phyloP scores from a whole-genome alignment of 2,113 vertebrate genomes.

The Ophiodon elongatus region DNA sequence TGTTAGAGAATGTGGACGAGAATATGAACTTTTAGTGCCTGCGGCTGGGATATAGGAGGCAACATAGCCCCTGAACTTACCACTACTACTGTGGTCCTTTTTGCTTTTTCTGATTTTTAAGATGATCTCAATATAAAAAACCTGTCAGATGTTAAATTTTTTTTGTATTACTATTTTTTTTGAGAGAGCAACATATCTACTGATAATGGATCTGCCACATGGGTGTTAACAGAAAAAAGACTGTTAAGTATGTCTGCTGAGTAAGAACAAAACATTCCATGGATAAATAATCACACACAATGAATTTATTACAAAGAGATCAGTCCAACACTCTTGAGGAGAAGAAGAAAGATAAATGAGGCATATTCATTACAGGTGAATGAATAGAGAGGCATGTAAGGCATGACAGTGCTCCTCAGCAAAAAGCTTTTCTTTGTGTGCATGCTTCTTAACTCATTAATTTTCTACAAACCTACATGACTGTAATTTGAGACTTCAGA shows the following conservation, averaged over 20 bases:
- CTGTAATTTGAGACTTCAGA: slow-evolving; percentile 50
- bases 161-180: neutral
- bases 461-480: slow-evolving; percentile 43
- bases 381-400: slow-evolving; percentile 54
- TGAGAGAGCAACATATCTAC: neutral
- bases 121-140: neutral
- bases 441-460: slow-evolving; percentile 48
- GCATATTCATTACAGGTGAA: slow-evolving; percentile 46
- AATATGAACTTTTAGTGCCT: neutral
- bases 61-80: neutral
- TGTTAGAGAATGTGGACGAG: neutral
- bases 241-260: slow-evolving; percentile 11
- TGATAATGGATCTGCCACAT: neutral
- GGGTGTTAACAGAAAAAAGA: slow-evolving; percentile 3
- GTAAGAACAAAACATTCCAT: slow-evolving; percentile 40
- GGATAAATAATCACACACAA: slow-evolving; percentile 39
- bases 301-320: slow-evolving; percentile 40
- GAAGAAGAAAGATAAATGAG: slow-evolving; percentile 31
- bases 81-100: too few species aligned
- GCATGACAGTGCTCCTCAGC: slow-evolving; percentile 33
- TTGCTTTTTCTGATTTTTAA: neutral
- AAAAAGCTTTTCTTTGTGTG: slow-evolving; percentile 55
- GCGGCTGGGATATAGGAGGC: neutral
- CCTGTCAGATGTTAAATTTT: neutral
- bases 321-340: slow-evolving; percentile 1